Evolutionary conservation across 2,113 vertebrate species (phyloP).

Genomic region (Cardinalis cardinalis): DNA sequence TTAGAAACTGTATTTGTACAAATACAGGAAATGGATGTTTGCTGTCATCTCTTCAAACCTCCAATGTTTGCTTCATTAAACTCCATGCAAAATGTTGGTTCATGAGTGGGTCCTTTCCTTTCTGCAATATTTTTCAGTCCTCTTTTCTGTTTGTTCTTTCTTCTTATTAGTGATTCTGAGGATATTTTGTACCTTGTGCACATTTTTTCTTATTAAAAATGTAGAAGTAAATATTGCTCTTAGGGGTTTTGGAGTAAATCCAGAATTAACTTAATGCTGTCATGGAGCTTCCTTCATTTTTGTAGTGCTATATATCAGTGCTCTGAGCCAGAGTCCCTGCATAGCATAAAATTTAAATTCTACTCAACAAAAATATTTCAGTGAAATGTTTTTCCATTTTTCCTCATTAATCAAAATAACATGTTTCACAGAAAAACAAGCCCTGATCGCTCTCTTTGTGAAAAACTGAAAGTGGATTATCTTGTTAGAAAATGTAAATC

Average conservation of each 20-base stretch:
- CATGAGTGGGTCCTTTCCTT: not conserved
- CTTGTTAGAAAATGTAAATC: conserved; percentile 23
- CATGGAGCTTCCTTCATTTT: conserved; percentile 46
- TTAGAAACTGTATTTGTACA: not conserved
- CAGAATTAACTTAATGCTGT: conserved; percentile 44
- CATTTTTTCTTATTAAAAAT: conserved; percentile 47
- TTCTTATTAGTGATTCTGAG: conserved; percentile 18
- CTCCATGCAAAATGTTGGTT: not conserved
- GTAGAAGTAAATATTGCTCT: conserved; percentile 32
- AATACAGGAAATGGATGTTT: conserved; percentile 30
- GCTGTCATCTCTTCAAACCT: conserved; percentile 22
- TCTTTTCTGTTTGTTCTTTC: conserved; percentile 9
- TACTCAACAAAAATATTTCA: conserved; percentile 30
- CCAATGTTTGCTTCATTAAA: conserved; percentile 23
- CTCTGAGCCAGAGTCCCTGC: not conserved
- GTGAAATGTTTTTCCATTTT: conserved; percentile 31
- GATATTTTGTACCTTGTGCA: conserved; percentile 6
- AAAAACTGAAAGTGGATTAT: conserved; percentile 24
- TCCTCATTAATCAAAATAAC: conserved; percentile 54
- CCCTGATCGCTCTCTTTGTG: conserved; percentile 4
- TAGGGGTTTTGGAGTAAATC: conserved; percentile 28
- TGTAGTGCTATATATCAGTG: conserved; percentile 1
- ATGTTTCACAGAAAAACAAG: conserved; percentile 1
- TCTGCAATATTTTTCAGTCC: not conserved
- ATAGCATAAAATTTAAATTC: conserved; percentile 10